Evolutionary conservation across 2,113 vertebrate genomes (phyloP).

Genomic region (Mustelus asterias): DNA sequence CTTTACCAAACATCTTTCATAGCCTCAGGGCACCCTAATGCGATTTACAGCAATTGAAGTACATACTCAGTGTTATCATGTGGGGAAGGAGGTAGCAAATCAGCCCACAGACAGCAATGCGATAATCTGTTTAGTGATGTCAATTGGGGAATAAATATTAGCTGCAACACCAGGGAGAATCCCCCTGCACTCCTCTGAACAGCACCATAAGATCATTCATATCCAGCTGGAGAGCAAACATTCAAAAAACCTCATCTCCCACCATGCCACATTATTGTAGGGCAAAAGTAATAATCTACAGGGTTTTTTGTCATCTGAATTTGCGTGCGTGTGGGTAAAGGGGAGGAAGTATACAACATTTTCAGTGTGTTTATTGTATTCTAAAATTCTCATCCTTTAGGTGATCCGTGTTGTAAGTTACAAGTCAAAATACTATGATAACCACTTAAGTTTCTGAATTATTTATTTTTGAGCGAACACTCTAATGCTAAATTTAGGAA

Average conservation of each 20-base stretch:
- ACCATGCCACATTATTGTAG: too few relatives aligned
- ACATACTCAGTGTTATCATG: not conserved
- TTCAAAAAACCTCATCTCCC: not conserved
- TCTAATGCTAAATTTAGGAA: too few relatives aligned
- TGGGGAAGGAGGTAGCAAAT: not conserved
- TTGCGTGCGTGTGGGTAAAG: not conserved
- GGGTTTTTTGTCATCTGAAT: not conserved
- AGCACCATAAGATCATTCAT: not conserved
- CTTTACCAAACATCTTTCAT: not conserved
- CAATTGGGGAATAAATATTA: not conserved
- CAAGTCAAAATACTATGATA: not conserved
- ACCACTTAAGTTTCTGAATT: not conserved
- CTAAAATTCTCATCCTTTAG: not conserved
- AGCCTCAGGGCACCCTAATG: not conserved
- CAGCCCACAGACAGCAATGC: not conserved
- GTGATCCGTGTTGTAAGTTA: not conserved
- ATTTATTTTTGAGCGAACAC: too few relatives aligned
- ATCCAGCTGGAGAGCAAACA: not conserved
- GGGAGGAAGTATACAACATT: too few relatives aligned
- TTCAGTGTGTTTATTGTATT: not conserved
- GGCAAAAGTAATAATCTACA: not conserved
- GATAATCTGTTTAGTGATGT: not conserved
- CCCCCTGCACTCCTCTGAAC: not conserved
- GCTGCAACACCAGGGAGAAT: not conserved
- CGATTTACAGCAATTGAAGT: not conserved